Evolutionary conservation across 1,140 invertebrate genomes (phyloP).

Genomic region (Pentalonia nigronervosa): DNA sequence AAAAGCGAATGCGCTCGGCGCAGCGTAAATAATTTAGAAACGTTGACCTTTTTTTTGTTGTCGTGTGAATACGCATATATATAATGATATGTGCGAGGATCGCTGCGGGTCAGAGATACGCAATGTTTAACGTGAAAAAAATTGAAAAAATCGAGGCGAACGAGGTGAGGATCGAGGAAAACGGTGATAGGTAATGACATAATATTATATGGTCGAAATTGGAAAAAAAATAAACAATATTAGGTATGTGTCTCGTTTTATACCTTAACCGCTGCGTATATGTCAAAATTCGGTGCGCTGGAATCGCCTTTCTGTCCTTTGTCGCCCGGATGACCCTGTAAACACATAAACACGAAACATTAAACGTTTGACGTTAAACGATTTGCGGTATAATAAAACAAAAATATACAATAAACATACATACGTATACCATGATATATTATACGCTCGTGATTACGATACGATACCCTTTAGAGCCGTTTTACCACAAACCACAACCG

Average conservation of each 20-base stretch:
- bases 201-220: background rate
- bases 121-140: background rate
- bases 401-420: background rate
- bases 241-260: conserved; percentile 60
- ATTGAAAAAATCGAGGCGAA: background rate
- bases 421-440: background rate
- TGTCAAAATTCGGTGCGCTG: conserved; percentile 86
- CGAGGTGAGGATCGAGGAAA: background rate
- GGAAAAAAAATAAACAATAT: background rate
- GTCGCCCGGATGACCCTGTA: conserved; percentile 84
- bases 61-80: background rate
- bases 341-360: conserved; percentile 61
- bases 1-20: background rate
- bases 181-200: background rate
- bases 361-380: background rate
- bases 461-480: background rate
- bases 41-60: background rate
- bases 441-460: background rate
- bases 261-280: conserved; percentile 89
- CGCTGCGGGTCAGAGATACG: background rate
- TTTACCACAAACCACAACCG: conserved; percentile 1
- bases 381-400: background rate
- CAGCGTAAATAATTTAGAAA: background rate
- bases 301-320: conserved; percentile 87
- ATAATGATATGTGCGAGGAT: background rate